Evolutionary conservation across 2,888 invertebrate species (phyloP).

Genomic region (Drosophila flavopinicola): DNA sequence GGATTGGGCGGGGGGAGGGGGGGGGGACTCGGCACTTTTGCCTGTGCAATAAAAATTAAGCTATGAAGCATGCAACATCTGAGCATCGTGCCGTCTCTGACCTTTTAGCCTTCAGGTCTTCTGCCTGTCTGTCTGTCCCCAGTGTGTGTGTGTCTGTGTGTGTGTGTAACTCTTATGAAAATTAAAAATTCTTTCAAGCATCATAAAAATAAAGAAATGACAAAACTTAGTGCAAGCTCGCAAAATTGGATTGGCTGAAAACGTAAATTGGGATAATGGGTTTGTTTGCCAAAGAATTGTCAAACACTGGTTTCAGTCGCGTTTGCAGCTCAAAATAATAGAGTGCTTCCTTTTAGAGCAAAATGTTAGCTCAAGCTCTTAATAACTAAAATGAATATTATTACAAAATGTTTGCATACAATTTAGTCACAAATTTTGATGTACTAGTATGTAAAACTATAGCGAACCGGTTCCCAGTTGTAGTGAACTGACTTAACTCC

Average conservation of each 20-base stretch:
- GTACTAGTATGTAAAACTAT: too few relatives aligned
- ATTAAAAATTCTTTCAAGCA: conserved; percentile 74
- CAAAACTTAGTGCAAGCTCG: conserved; percentile 12
- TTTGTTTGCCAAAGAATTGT: neutral
- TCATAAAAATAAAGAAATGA: conserved; percentile 48
- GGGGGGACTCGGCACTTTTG: conserved; percentile 31
- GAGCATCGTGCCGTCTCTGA: conserved; percentile 33
- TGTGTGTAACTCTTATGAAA: conserved; percentile 69
- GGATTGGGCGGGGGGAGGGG: too few relatives aligned
- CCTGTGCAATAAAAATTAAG: conserved; percentile 72
- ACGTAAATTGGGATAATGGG: conserved; percentile 9
- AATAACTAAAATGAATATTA: too few relatives aligned
- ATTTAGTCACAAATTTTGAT: too few relatives aligned
- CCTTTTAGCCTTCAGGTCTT: conserved; percentile 15
- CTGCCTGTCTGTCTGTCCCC: conserved; percentile 20
- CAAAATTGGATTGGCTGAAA: conserved; percentile 33
- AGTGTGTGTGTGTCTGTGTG: conserved; percentile 7
- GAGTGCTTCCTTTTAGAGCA: neutral
- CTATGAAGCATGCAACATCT: conserved; percentile 59
- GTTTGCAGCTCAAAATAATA: neutral
- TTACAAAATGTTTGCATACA: too few relatives aligned
- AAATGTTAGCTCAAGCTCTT: too few relatives aligned
- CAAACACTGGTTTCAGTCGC: neutral
- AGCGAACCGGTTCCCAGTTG: too few relatives aligned
- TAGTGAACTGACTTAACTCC: too few relatives aligned